Conservation (phyloP, 2,797 vertebrate species). For the Microctenopoma lineatum region DNA sequence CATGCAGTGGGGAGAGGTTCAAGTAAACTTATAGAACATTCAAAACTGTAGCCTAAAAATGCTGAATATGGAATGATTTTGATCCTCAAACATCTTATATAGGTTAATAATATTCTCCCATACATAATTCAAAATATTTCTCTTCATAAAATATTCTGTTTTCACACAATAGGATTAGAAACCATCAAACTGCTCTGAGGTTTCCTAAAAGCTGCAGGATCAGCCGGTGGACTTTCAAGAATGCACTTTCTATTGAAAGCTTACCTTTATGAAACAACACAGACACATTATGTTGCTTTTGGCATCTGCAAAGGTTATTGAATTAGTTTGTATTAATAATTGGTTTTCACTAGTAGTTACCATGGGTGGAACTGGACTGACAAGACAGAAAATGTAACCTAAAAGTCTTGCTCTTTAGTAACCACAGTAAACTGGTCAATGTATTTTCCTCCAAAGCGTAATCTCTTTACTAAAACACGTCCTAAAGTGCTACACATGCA, state of each 20-base stretch:
- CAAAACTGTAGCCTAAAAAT: slow-evolving; percentile 34
- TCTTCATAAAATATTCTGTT: slow-evolving; percentile 68
- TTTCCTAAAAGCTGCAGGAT: slow-evolving; percentile 31
- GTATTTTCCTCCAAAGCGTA: too few relatives aligned
- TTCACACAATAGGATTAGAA: slow-evolving; percentile 58
- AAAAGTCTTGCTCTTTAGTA: not conserved
- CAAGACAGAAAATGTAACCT: too few relatives aligned
- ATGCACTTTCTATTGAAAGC: too few relatives aligned
- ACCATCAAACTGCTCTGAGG: slow-evolving; percentile 27
- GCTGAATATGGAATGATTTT: slow-evolving; percentile 53
- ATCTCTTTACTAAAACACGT: too few relatives aligned
- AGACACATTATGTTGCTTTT: not conserved
- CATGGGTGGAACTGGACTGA: too few relatives aligned
- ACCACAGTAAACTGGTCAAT: too few relatives aligned
- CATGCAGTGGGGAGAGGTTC: slow-evolving; percentile 7
- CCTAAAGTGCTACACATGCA: too few relatives aligned
- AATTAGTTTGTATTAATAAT: too few relatives aligned
- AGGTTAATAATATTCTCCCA: slow-evolving; percentile 73
- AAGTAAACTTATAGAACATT: slow-evolving; percentile 46
- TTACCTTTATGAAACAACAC: not conserved
- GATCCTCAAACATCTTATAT: slow-evolving; percentile 60
- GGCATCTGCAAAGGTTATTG: too few relatives aligned
- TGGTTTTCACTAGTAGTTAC: too few relatives aligned
- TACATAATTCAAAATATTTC: slow-evolving; percentile 69
- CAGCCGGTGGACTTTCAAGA: not conserved